phyloP scores from a whole-genome alignment of 1,140 invertebrate genomes.

The Cryptotermes secundus region DNA sequence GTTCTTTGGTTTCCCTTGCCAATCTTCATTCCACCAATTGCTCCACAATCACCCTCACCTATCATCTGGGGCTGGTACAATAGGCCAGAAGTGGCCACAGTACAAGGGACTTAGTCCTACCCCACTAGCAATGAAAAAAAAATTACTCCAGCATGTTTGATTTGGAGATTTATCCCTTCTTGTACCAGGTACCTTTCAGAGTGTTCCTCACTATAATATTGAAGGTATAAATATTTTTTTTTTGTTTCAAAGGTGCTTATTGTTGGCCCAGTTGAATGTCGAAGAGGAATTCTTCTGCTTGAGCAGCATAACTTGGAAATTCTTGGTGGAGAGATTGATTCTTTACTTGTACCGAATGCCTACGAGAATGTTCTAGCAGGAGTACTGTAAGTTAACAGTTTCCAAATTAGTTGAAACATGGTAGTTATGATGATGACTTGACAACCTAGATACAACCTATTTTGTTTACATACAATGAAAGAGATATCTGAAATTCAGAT shows the following conservation, averaged over 20 bases:
- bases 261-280: constrained; percentile 66
- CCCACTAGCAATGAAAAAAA: too few relatives aligned
- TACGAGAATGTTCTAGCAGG: constrained; percentile 61
- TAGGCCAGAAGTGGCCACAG: too few relatives aligned
- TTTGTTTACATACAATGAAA: neutral
- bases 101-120: too few relatives aligned
- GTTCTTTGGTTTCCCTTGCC: too few relatives aligned
- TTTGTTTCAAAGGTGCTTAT: constrained; percentile 50
- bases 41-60: too few relatives aligned
- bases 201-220: neutral
- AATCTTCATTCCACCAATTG: too few relatives aligned
- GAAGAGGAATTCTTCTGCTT: constrained; percentile 68
- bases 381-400: constrained; percentile 51
- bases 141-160: too few relatives aligned
- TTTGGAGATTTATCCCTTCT: neutral
- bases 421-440: neutral
- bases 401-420: neutral
- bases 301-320: constrained; percentile 61
- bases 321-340: constrained; percentile 74
- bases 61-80: too few relatives aligned
- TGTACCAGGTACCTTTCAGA: neutral
- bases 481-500: too few relatives aligned
- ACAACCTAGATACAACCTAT: neutral
- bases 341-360: constrained; percentile 58
- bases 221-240: constrained; percentile 27